Percentiles rank a stretch among this genome's conserved stretches.
phyloP scores from a whole-genome alignment of 2,797 vertebrate species.

The Poeciliopsis turneri region DNA sequence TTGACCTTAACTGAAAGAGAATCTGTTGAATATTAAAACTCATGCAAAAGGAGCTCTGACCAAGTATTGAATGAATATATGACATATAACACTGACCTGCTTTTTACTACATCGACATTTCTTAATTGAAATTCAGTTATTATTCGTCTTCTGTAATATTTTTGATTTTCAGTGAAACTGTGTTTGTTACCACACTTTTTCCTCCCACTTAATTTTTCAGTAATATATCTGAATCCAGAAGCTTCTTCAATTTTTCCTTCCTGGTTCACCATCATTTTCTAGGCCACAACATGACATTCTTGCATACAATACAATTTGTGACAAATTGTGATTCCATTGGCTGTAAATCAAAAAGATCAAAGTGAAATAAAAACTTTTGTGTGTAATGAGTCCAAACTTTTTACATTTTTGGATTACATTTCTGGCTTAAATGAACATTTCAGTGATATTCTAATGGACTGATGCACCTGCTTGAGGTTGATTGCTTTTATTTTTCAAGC shows the following conservation, averaged over 20 bases:
- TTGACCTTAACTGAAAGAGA: neutral
- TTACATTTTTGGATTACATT: neutral
- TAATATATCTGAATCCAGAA: neutral
- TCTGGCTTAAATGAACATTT: neutral
- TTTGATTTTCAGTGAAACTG: neutral
- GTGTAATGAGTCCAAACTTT: neutral
- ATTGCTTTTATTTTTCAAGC: conserved; percentile 42
- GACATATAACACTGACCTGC: neutral
- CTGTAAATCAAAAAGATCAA: neutral
- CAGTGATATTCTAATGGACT: too few relatives aligned
- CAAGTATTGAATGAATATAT: neutral
- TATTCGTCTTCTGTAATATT: neutral
- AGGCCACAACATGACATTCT: neutral
- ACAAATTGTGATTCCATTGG: neutral
- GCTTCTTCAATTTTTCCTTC: neutral
- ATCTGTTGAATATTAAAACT: neutral
- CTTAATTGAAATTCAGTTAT: neutral
- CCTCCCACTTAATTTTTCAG: neutral
- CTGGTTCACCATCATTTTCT: neutral
- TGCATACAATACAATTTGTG: neutral
- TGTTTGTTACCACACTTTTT: neutral
- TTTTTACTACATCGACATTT: neutral
- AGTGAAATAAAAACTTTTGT: neutral
- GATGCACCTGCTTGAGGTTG: conserved; percentile 20
- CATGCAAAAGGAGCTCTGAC: neutral